These are phyloP conservation scores for Pimpla rufipes DNA, from an alignment of 2,888 invertebrate genomes.

Conservation along the genomic window DNA sequence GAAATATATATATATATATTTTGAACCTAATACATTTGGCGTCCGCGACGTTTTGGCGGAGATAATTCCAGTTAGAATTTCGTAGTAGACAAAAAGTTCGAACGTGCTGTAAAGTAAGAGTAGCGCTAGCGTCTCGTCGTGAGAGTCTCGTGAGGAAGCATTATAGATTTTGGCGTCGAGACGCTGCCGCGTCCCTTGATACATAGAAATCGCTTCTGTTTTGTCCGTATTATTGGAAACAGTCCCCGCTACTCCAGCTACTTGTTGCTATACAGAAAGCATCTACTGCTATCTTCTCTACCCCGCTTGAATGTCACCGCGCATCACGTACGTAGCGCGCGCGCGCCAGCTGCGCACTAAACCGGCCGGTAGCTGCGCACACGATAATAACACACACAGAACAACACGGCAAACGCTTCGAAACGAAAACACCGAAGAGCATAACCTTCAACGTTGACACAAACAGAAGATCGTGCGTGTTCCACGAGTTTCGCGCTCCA, in stretches of 20 bases:
- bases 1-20: too few species aligned
- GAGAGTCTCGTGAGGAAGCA: too few species aligned
- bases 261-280: too few species aligned
- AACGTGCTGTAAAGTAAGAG: too few species aligned
- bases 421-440: slow-evolving; percentile 29
- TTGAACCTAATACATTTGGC: too few species aligned
- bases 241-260: neutral
- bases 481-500: neutral
- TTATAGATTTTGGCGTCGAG: too few species aligned
- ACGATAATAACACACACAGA: neutral
- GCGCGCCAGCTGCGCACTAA: neutral
- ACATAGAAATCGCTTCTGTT: too few species aligned
- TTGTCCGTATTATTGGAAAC: neutral
- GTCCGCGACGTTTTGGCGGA: too few species aligned
- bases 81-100: too few species aligned
- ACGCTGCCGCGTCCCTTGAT: too few species aligned
- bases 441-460: slow-evolving; percentile 24
- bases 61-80: too few species aligned
- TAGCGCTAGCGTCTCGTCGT: too few species aligned
- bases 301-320: neutral
- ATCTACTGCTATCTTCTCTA: neutral
- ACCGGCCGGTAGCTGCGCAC: neutral
- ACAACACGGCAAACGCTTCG: neutral
- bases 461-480: neutral
- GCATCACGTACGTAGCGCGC: neutral